Conservation (phyloP, 2,113 vertebrate species). For the Trematocara nigrifrons region DNA sequence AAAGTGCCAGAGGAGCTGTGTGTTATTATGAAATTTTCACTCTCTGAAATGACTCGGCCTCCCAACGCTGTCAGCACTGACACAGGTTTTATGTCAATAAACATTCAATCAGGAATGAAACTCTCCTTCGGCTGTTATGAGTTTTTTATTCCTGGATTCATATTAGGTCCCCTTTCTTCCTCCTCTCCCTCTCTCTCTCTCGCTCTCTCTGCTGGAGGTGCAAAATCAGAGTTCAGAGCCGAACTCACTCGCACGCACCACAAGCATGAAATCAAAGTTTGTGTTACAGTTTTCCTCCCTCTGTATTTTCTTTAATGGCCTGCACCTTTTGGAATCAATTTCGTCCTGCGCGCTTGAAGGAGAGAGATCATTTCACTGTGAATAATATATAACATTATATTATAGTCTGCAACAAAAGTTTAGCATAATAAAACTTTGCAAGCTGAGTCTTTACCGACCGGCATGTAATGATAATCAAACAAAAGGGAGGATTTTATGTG, state of each 20-base stretch:
- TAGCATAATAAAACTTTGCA: neutral
- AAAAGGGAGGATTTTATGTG: neutral
- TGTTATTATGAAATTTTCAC: slow-evolving; percentile 13
- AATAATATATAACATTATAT: neutral
- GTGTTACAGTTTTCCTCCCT: neutral
- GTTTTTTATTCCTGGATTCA: slow-evolving; percentile 18
- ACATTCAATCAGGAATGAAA: slow-evolving; percentile 36
- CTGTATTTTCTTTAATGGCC: neutral
- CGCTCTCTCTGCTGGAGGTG: neutral
- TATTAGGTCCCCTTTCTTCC: neutral
- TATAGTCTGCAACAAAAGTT: neutral
- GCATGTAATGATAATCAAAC: neutral
- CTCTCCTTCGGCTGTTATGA: slow-evolving; percentile 20
- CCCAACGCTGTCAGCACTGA: neutral
- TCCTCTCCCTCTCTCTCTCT: neutral
- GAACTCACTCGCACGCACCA: neutral
- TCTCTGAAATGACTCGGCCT: slow-evolving; percentile 4
- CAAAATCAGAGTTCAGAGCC: slow-evolving; percentile 11
- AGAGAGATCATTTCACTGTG: neutral
- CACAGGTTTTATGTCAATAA: slow-evolving; percentile 32
- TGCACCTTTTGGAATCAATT: neutral
- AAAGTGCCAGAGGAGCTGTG: slow-evolving; percentile 4
- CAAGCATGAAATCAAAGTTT: slow-evolving; percentile 28
- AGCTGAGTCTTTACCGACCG: neutral
- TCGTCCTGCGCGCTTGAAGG: neutral